Conservation (phyloP, 2,113 vertebrate genomes). For the Camelus dromedarius region DNA sequence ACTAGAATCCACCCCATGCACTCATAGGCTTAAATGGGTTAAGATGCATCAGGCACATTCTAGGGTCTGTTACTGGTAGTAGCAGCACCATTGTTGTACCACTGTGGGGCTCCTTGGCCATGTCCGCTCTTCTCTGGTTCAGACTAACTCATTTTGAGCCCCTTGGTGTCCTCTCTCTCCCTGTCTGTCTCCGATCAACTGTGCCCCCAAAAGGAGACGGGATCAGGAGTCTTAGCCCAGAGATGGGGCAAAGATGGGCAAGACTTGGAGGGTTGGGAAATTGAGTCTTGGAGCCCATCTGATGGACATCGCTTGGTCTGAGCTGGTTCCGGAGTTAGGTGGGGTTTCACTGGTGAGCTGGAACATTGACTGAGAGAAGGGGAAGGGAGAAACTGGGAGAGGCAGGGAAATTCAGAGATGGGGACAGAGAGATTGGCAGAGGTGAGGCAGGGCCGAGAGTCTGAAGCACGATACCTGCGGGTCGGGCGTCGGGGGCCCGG, state of each 20-base stretch:
- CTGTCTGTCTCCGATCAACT: constrained; percentile 74
- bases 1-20: neutral
- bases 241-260: neutral
- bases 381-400: neutral
- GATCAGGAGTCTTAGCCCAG: constrained; percentile 66
- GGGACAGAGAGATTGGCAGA: neutral
- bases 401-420: too few species aligned
- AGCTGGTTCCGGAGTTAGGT: neutral
- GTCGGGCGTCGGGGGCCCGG: constrained; percentile 78
- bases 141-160: neutral
- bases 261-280: neutral
- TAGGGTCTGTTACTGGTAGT: neutral
- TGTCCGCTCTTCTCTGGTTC: neutral
- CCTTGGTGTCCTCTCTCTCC: neutral
- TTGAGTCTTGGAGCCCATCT: neutral
- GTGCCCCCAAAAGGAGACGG: constrained; percentile 83
- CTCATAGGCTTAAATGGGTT: neutral
- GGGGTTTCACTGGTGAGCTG: neutral
- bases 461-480: constrained; percentile 74
- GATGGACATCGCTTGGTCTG: neutral
- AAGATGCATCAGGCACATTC: neutral
- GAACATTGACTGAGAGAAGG: neutral
- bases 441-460: neutral
- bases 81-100: accelerated
- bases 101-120: neutral